Conservation (phyloP, 2,113 vertebrate species). For the Lagopus muta region DNA sequence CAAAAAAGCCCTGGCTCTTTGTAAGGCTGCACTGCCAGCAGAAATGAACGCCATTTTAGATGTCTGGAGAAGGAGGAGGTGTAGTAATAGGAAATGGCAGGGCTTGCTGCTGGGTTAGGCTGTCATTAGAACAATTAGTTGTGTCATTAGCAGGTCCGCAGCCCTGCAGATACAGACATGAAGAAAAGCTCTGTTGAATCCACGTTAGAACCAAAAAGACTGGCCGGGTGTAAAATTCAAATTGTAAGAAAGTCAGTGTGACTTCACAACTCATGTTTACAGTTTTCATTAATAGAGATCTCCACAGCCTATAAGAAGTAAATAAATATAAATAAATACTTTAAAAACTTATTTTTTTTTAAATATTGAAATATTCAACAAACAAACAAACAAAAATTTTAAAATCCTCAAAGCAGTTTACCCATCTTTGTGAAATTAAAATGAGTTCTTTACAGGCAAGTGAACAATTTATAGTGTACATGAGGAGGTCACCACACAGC, state of each 20-base stretch:
- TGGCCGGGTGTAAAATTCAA: background rate
- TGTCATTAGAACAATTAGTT: background rate
- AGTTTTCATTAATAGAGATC: background rate
- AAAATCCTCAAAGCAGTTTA: background rate
- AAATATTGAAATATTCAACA: background rate
- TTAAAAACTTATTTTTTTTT: rapidly evolving
- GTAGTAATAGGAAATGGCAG: background rate
- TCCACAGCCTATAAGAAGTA: background rate
- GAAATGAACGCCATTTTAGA: background rate
- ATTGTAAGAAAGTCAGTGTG: background rate
- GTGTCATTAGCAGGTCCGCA: background rate
- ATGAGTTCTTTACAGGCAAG: background rate
- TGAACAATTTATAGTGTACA: background rate
- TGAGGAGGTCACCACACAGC: conserved; percentile 16
- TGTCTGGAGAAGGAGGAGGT: background rate
- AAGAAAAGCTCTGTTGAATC: background rate
- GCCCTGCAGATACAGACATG: background rate
- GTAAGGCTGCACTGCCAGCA: background rate
- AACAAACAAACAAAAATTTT: background rate
- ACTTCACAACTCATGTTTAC: background rate
- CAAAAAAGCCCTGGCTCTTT: background rate
- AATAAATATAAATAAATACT: background rate
- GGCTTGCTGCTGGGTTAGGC: background rate
- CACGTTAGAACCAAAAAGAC: background rate
- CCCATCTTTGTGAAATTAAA: conserved; percentile 7